Evolutionary conservation across 2,797 vertebrate genomes (phyloP).

Genomic region (Malacoctenus gilli): DNA sequence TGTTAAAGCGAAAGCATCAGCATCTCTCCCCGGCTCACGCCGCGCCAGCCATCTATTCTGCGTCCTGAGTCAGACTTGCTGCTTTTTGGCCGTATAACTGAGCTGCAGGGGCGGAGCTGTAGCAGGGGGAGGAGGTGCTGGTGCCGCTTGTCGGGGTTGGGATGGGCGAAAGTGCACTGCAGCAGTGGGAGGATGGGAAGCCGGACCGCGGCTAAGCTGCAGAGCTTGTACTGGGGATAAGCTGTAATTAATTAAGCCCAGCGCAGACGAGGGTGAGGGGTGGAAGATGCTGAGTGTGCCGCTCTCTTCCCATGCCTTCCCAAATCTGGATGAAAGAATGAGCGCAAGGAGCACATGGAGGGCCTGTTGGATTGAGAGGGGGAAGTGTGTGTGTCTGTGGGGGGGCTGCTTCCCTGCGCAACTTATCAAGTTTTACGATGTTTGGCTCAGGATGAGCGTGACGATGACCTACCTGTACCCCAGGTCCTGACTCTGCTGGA

Average conservation of each 20-base stretch:
- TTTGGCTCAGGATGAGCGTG: too few species aligned
- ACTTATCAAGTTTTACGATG: conserved; percentile 53
- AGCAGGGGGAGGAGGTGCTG: conserved; percentile 9
- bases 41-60: too few species aligned
- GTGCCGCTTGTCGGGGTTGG: too few species aligned
- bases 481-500: conserved; percentile 91
- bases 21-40: too few species aligned
- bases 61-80: too few species aligned
- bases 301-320: conserved; percentile 44
- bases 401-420: conserved; percentile 61
- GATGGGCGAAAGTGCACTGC: too few species aligned
- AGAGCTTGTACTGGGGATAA: conserved; percentile 76
- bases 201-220: conserved; percentile 73
- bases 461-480: conserved; percentile 97
- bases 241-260: conserved; percentile 80
- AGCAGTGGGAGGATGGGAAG: conserved; percentile 39
- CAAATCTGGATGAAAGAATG: conserved; percentile 67
- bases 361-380: too few species aligned
- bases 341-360: conserved; percentile 57
- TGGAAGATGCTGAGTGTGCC: conserved; percentile 80
- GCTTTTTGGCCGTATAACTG: too few species aligned
- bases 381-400: too few species aligned
- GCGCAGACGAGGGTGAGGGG: conserved; percentile 63
- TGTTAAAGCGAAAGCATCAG: conserved; percentile 30
- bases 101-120: conserved; percentile 42